These are phyloP conservation scores for Carcinoscorpius rotundicauda DNA, from an alignment of 1,140 invertebrate species.

Conservation along the genomic window DNA sequence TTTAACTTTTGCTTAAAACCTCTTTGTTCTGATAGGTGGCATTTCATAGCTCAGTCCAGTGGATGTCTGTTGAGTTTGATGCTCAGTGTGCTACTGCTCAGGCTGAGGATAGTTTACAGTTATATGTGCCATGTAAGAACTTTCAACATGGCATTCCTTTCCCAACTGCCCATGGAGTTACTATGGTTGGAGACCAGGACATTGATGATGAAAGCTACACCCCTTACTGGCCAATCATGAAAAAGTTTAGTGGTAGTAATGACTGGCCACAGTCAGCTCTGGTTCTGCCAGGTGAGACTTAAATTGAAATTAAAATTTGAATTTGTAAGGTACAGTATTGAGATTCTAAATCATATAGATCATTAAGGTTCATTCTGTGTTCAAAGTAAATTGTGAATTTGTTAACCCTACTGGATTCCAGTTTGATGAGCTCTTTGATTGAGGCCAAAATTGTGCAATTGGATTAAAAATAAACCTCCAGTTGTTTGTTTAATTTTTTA, in stretches of 20 bases:
- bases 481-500: too few species aligned
- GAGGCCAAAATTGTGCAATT: too few species aligned
- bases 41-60: slow-evolving; percentile 77
- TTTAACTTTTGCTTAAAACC: slow-evolving; percentile 2
- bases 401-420: too few species aligned
- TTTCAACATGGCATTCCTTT: not conserved
- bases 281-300: slow-evolving; percentile 57
- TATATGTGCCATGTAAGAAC: slow-evolving; percentile 60
- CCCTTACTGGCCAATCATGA: slow-evolving; percentile 55
- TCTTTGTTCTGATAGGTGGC: slow-evolving; percentile 48
- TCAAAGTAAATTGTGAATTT: too few species aligned
- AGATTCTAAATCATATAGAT: too few species aligned
- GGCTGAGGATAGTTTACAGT: slow-evolving; percentile 77
- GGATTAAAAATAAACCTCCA: too few species aligned
- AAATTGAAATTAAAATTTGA: too few species aligned
- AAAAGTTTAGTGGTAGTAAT: slow-evolving; percentile 50
- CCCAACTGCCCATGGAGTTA: not conserved
- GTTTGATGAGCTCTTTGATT: too few species aligned
- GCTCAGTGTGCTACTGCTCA: slow-evolving; percentile 83
- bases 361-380: too few species aligned
- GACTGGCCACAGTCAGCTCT: slow-evolving; percentile 81
- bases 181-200: slow-evolving; percentile 14
- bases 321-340: too few species aligned
- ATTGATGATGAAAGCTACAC: slow-evolving; percentile 27
- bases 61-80: slow-evolving; percentile 89